Conservation (phyloP, 1,140 invertebrate genomes). For the Chironomus tepperi region DNA sequence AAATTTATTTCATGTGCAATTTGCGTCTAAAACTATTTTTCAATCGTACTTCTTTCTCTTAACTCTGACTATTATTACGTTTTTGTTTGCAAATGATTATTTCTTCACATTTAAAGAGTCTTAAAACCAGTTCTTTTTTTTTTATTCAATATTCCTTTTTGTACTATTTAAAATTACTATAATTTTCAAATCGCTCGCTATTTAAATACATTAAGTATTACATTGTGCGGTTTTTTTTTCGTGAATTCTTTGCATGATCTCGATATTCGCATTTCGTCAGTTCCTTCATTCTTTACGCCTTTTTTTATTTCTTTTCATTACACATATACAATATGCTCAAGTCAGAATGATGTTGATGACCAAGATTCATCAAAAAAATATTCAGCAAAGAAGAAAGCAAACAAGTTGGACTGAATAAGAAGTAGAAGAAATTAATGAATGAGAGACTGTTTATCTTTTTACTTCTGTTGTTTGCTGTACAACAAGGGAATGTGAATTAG, state of each 20-base stretch:
- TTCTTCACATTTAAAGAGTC: not conserved
- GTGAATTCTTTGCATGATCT: not conserved
- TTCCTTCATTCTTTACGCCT: not conserved
- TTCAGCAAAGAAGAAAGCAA: not conserved
- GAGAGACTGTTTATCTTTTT: too few relatives aligned
- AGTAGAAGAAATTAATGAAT: too few relatives aligned
- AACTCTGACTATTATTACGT: not conserved
- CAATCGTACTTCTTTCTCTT: too few relatives aligned
- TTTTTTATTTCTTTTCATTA: not conserved
- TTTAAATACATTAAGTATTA: not conserved
- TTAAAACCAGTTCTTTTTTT: not conserved
- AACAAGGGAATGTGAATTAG: too few relatives aligned
- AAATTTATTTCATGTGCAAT: too few relatives aligned
- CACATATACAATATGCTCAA: not conserved
- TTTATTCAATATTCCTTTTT: not conserved
- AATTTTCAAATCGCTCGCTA: not conserved
- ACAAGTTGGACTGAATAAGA: too few relatives aligned
- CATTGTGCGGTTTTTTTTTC: slow-evolving; percentile 1
- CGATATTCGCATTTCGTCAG: not conserved
- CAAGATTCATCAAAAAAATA: slow-evolving; percentile 3
- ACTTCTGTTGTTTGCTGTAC: too few relatives aligned
- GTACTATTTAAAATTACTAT: not conserved
- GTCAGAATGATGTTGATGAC: not conserved
- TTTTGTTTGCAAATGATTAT: not conserved
- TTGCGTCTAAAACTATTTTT: too few relatives aligned